Evolutionary conservation across 2,797 vertebrate species (phyloP), one percentile per base, ranked within the genome.

Genomic region (Leuciscus waleckii): DNA sequence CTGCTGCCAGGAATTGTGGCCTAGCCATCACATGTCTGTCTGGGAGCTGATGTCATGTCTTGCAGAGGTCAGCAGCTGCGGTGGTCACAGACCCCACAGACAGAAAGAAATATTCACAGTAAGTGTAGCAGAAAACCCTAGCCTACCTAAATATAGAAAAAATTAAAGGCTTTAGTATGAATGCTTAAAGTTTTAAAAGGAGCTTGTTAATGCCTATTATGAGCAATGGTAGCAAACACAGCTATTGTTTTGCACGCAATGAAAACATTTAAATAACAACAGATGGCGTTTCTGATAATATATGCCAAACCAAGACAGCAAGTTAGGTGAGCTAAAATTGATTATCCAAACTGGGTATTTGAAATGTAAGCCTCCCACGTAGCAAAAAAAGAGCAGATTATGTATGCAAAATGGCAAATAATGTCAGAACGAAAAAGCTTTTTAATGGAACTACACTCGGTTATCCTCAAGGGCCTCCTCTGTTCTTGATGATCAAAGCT

Each of bases 401-500:
- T 83, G 23, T 11, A 75, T 65, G 58, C 70, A 84, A 76, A 84
- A 81, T 29, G 51, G 46, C 32, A 83, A 70, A 69, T 54, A 13
- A 58, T 39, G 29, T 35, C 68, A 84, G 46, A 13, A 54, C 71
- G 37, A 63, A 79, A 76, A 29, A 70, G 49, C 56, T 75, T 86
- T 83, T 80, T 32, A 32, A 70, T 14, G 43, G 56, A 79, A 80
- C 69, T 70, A 71, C 51, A 80, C 43, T 23, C 23, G 37, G n/a
- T 70, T 76, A 21, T 82, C 73, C 39, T 82, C 80, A 82, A 82
- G 49, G 43, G 69, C 49, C 46, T 83, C 19, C 23, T 82, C 88
- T 83, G 63, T 81, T 89, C 39, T 54, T 69, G 71, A 26, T 67
- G 63, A 86, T 89, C 89, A 86, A 86, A 86, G 85, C 83, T 73